Base-by-base conservation (phyloP, 2,888 invertebrate genomes). In the Pristionchus japonicus region DNA sequence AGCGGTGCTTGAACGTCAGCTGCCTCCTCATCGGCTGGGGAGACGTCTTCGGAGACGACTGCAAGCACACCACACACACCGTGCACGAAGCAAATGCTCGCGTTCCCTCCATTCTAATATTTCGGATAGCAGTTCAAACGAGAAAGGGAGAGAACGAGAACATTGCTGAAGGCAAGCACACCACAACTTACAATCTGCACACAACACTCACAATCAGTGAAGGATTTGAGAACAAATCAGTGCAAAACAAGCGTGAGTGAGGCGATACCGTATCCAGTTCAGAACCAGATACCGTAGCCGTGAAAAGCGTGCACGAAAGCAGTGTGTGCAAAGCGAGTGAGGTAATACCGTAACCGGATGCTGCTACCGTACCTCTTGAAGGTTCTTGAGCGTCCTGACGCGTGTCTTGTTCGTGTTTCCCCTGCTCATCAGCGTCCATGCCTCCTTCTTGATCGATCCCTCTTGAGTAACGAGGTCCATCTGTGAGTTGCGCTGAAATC, bases 351-450 rank as follows among this genome's bases (percentile, higher is more conserved):
- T 43, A 83, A 57, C 27, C 84, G 7, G 20, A 13, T 1, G 20
- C 3, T 17, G 37, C 7, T 61, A 84, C 57, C 43, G 85, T 85
- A 86, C 86, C 47, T 86, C 86, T 70, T 86, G 67, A 4, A 86
- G 67, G 49, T 86, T 86, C 43, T 37, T 20, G 40, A 86, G 86
- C 1, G 86, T 86, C 47, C 86, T 43, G n/a, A 70, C 20, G 11
- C 86, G 67, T 1, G 86, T 86, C 86, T 86, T 86, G 70, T 49
- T 86, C 86, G 86, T 67, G 61, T 86, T 86, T 70, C 86, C 86
- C 20, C 86, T 67, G 31, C 86, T 70, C 86, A 86, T 67, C 70
- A 86, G 49, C 4, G 67, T 86, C 86, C 86, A 86, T 43, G 86
- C 86, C 20, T 86, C 85, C 64, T 64, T 85, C 85, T 85, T 85